phyloP scores from a whole-genome alignment of 2,888 invertebrate species.

The Oasisia sp. region DNA sequence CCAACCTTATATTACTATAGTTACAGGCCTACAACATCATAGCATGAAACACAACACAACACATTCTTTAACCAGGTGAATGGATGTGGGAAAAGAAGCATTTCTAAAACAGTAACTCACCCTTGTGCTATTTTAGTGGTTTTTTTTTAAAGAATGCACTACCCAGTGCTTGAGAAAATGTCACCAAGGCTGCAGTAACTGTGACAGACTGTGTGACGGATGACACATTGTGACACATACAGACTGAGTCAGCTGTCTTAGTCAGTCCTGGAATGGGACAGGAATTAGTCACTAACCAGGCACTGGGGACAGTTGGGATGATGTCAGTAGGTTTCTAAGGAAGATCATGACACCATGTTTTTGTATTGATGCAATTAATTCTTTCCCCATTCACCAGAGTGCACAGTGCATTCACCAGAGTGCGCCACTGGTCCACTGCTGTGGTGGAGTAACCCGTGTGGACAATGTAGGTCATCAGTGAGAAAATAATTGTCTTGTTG shows the following conservation, averaged over 20 bases:
- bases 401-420: neutral
- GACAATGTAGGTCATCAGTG: neutral
- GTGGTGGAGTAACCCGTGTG: neutral
- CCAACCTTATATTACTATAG: no score
- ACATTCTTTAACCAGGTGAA: no score
- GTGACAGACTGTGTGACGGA: neutral
- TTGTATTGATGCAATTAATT: neutral
- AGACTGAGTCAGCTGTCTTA: neutral
- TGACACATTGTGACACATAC: neutral
- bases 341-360: neutral
- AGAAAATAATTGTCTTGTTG: neutral
- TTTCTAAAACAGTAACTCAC: neutral
- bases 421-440: neutral
- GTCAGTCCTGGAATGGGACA: neutral
- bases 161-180: neutral
- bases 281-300: constrained; percentile 1
- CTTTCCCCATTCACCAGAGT: neutral
- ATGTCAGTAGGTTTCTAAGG: neutral
- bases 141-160: neutral
- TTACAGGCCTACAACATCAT: no score
- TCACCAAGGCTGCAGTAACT: neutral
- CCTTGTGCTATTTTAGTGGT: neutral
- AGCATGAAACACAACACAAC: no score
- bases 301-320: neutral
- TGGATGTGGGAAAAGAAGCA: neutral